Base-by-base conservation (phyloP, 2,797 vertebrate species). In the Mormyrus hasselquistii region DNA sequence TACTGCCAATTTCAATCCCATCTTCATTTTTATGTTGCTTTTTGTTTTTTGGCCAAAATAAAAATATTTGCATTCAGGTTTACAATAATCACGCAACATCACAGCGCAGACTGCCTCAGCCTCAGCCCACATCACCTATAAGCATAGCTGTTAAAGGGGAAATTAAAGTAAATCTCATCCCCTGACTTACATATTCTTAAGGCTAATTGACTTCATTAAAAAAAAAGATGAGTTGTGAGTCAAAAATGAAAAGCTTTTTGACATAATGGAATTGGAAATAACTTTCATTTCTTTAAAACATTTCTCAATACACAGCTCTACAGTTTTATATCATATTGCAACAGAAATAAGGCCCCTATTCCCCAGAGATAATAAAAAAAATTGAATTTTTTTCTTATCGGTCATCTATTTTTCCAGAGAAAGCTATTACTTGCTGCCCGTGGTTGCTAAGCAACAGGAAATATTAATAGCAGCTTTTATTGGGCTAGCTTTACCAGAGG, bases 381-480 rank as follows among this genome's bases (percentile, higher is more conserved):
- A 99, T 99, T 99, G 98, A 98, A 99, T 99, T 99, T 99, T 88
- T 99, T 99, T 97, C 98, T 99, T 99, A 99, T 99, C 98, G 98
- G 98, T 98, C 98, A 99, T 99, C 98, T 99, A 98, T 99, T 99
- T 99, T 99, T 98, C 97, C 97, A 97, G 97, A 97, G 97, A 96
- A 98, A 98, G 97, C 97, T 98, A 99, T 99, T 99, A 99, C 98
- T 99, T 97, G 97, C 97, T 97, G 97, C 97, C 97, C 96, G 95
- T 91, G 94, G 98, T 99, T 98, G 98, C 98, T 96, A 97, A 95
- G 98, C 98, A 99, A 99, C 98, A 97, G 97, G 97, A 98, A 98
- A 99, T 99, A 99, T 99, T 99, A 99, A 99, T 99, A 99, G 98
- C 97, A 97, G 97, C 98, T 99, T 99, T 99, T 99, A 99, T 99